phyloP scores from a whole-genome alignment of 1,140 invertebrate species.

The Psilanteris sp. region DNA sequence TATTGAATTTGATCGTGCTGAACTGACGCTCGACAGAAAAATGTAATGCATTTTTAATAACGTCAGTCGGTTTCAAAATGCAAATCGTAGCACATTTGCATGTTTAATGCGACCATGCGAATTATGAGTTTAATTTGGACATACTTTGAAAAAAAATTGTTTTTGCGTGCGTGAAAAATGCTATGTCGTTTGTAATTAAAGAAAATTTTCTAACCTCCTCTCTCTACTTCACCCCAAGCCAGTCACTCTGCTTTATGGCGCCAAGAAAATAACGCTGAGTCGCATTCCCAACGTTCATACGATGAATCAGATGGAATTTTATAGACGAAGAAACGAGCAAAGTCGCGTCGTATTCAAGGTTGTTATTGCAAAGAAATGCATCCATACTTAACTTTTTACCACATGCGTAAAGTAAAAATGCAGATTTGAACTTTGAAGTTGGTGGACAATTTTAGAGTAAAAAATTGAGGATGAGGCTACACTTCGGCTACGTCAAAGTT shows the following conservation, averaged over 20 bases:
- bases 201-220: slow-evolving; percentile 18
- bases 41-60: slow-evolving; percentile 46
- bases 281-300: slow-evolving; percentile 39
- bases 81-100: slow-evolving; percentile 16
- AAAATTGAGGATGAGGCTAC: slow-evolving; percentile 20
- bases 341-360: slow-evolving; percentile 43
- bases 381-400: slow-evolving; percentile 11
- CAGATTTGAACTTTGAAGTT: slow-evolving; percentile 39
- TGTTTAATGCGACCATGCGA: slow-evolving; percentile 15
- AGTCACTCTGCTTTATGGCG: slow-evolving; percentile 8
- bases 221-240: neutral
- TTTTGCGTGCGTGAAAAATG: slow-evolving; percentile 23
- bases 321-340: slow-evolving; percentile 42
- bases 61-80: slow-evolving; percentile 9
- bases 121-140: slow-evolving; percentile 37
- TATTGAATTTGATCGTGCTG: neutral
- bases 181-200: slow-evolving; percentile 39
- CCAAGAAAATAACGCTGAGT: slow-evolving; percentile 41
- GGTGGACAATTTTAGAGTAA: slow-evolving; percentile 25
- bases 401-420: slow-evolving; percentile 29
- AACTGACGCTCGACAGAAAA: slow-evolving; percentile 3
- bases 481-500: slow-evolving; percentile 4
- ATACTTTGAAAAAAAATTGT: slow-evolving; percentile 24
- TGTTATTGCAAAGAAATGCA: slow-evolving; percentile 38
- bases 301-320: slow-evolving; percentile 60